Evolutionary conservation across 2,888 invertebrate species (phyloP).

Genomic region (Eupelmus urozonus): DNA sequence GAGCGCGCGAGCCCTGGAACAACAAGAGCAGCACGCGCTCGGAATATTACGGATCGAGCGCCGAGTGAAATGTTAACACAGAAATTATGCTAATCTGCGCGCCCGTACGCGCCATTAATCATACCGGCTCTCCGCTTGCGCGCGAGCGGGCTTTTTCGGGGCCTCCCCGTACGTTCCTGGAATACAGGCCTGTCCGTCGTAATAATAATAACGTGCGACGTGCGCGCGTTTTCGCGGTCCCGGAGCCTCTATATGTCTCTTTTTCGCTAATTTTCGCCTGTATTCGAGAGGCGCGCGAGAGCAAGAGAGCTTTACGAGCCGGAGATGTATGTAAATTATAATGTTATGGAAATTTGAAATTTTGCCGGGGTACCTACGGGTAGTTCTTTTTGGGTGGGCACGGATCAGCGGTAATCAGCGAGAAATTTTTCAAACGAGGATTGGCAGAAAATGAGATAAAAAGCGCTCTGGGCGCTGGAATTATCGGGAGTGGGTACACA

Average conservation of each 20-base stretch:
- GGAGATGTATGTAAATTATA: conserved; percentile 25
- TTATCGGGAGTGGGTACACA: too few species aligned
- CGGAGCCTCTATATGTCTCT: neutral
- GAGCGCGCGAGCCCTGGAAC: too few species aligned
- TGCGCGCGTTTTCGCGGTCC: conserved; percentile 1
- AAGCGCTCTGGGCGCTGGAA: neutral
- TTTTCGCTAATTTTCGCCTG: conserved; percentile 31
- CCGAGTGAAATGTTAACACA: conserved; percentile 73
- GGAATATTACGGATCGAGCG: neutral
- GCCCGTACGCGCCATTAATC: conserved; percentile 67
- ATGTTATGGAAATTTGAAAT: conserved; percentile 36
- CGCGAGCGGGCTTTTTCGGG: conserved; percentile 52
- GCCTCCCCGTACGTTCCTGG: conserved; percentile 58
- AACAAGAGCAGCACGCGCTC: too few species aligned
- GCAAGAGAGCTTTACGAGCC: conserved; percentile 25
- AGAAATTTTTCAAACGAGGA: neutral
- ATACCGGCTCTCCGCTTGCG: conserved; percentile 61
- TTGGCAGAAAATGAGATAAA: neutral
- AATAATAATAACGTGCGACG: conserved; percentile 28
- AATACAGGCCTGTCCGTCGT: conserved; percentile 1
- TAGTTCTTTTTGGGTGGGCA: neutral
- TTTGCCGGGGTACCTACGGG: neutral
- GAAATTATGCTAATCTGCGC: conserved; percentile 71
- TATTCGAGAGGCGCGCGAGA: neutral
- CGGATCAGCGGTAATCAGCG: neutral